Conservation (phyloP, 2,113 vertebrate genomes). For the Eudyptes chrysolophus region DNA sequence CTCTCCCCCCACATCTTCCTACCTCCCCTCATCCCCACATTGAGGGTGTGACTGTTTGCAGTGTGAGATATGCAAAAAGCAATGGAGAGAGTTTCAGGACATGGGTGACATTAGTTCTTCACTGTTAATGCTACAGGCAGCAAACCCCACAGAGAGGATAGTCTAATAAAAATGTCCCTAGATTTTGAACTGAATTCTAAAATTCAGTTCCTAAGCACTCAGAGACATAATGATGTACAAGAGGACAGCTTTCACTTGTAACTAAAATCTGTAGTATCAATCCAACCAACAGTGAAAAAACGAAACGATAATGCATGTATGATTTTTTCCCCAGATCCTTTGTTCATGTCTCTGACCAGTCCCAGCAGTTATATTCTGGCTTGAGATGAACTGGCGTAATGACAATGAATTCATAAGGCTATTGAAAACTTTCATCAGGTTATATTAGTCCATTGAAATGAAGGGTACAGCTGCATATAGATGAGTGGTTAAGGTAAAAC, state of each 20-base stretch:
- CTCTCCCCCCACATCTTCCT: conserved; percentile 7
- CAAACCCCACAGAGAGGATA: background rate
- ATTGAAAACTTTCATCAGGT: background rate
- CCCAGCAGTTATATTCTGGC: background rate
- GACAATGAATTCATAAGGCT: background rate
- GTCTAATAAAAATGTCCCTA: background rate
- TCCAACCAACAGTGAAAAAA: background rate
- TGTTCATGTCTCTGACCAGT: background rate
- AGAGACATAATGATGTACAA: background rate
- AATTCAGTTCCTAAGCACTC: background rate
- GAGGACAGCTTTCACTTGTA: background rate
- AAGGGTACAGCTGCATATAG: background rate
- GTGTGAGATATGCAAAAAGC: background rate
- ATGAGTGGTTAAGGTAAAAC: background rate
- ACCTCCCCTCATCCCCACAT: background rate
- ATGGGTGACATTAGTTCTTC: background rate
- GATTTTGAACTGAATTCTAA: background rate
- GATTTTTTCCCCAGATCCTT: background rate
- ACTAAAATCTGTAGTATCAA: background rate
- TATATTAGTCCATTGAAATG: background rate
- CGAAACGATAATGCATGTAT: background rate
- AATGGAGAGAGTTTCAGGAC: background rate
- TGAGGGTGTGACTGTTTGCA: conserved; percentile 7
- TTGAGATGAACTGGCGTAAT: background rate
- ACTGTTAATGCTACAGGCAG: background rate